Evolutionary conservation across 2,113 vertebrate genomes (phyloP), one percentile per base, ranked within the genome.

Genomic region (Drymodes brunneopygia): DNA sequence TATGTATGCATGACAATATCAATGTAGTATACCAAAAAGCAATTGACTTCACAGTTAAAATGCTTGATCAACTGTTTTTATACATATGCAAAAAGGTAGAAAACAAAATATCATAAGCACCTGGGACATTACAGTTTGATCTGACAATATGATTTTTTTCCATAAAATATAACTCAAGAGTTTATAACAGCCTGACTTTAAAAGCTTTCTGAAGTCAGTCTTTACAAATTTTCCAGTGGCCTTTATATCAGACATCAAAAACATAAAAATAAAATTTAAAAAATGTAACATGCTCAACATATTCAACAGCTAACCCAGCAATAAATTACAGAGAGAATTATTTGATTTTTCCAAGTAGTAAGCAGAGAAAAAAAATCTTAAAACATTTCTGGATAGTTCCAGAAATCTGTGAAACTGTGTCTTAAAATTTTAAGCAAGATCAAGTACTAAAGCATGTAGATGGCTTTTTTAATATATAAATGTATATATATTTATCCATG

Each of bases 1-100:
- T 47, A 66, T 0, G 3, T 13, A 44, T 0, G 0, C n/a, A 57
- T 33, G 44, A 62, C 7, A 66, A 5, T 31, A 74, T 8, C 1
- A 2, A 12, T 38, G 17, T 21, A 22, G 8, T 15, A 50, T 12
- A 54, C 3, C 38, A 35, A 58, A 66, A 91, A 66, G 13, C 31
- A 87, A 88, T 4, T 40, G 33, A 50, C 42, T 67, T 45, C 10
- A 48, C 28, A 58, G 22, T 33, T 64, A 54, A 81, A 82, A 22
- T 54, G 10, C 40, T 10, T 58, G 36, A 82, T 25, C 22, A 40
- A 22, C 11, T 74, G 8, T 35, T 75, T 82, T 27, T 74, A 53
- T 17, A 53, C 0, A 7, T 22, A 62, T 14, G 23, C 18, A 64
- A 33, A 79, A 79, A 62, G 5, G 7, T 8, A 61, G 15, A 71